phyloP scores from a whole-genome alignment of 2,888 invertebrate genomes.

The Epinotia demarniana region DNA sequence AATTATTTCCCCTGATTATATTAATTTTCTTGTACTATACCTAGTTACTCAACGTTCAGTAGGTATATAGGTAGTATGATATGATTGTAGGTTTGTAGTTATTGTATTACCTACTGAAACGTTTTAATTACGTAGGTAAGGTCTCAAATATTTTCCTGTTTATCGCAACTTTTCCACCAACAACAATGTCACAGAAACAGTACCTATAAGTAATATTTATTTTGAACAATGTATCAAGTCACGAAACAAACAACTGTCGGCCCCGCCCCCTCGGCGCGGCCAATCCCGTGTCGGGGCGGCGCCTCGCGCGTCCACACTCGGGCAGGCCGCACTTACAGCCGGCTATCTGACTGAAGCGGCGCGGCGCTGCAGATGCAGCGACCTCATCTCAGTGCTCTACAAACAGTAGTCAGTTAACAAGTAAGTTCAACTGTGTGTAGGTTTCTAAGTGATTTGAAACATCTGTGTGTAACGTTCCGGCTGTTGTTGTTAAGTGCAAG shows the following conservation, averaged over 20 bases:
- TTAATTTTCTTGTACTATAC: too few relatives aligned
- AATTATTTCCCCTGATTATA: too few relatives aligned
- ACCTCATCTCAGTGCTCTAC: conserved; percentile 50
- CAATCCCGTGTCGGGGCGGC: conserved; percentile 72
- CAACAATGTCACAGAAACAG: conserved; percentile 22
- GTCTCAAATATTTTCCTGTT: conserved; percentile 5
- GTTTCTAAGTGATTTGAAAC: not conserved
- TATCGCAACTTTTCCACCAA: conserved; percentile 4
- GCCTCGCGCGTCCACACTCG: conserved; percentile 66
- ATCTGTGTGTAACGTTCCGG: too few relatives aligned
- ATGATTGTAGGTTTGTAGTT: too few relatives aligned
- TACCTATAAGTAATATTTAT: conserved; percentile 13
- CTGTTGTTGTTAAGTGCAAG: too few relatives aligned
- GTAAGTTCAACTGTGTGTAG: not conserved
- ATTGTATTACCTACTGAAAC: too few relatives aligned
- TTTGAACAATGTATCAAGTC: conserved; percentile 48
- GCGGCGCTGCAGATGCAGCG: conserved; percentile 70
- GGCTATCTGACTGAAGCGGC: conserved; percentile 70
- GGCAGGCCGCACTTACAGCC: conserved; percentile 63
- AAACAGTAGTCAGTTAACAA: not conserved
- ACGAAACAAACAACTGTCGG: conserved; percentile 38
- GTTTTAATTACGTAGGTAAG: too few relatives aligned
- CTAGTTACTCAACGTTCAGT: too few relatives aligned
- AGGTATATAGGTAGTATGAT: too few relatives aligned
- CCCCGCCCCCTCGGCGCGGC: conserved; percentile 63